A percentile compares a stretch with the other conserved stretches of the same genome.
Evolutionary conservation across 2,797 vertebrate genomes (phyloP).

Genomic region (Syncerus caffer): DNA sequence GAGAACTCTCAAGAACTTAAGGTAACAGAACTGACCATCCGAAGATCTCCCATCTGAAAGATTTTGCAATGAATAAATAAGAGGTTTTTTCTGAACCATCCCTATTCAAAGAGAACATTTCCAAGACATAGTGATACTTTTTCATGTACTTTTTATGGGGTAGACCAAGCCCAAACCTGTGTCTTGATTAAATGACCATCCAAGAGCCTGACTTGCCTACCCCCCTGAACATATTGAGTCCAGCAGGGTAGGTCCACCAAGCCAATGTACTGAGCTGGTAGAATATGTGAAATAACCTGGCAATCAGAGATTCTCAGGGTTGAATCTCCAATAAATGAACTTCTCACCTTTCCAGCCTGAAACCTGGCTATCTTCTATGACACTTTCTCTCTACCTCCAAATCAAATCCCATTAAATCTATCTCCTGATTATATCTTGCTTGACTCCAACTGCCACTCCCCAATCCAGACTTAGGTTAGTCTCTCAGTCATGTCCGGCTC

Average conservation of each 20-base stretch:
- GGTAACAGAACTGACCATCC: not conserved
- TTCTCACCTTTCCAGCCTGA: not conserved
- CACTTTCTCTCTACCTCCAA: not conserved
- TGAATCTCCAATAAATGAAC: not conserved
- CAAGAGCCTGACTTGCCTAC: not conserved
- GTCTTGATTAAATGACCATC: not conserved
- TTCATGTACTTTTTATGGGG: not conserved
- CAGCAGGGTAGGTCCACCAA: not conserved
- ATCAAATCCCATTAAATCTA: not conserved
- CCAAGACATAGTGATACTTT: not conserved
- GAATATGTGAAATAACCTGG: not conserved
- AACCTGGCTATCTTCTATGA: not conserved
- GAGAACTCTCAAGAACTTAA: not conserved
- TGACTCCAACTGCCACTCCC: not conserved
- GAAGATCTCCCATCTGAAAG: not conserved
- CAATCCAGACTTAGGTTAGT: not conserved
- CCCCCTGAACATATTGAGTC: not conserved
- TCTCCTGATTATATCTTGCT: not conserved
- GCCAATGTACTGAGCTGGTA: not conserved
- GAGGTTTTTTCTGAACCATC: not conserved
- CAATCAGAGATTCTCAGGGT: not conserved
- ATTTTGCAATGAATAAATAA: not conserved
- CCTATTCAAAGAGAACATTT: not conserved
- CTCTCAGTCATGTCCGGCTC: accelerated
- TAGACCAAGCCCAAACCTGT: not conserved